Conservation (phyloP, 2,113 vertebrate species). For the Capra hircus region DNA sequence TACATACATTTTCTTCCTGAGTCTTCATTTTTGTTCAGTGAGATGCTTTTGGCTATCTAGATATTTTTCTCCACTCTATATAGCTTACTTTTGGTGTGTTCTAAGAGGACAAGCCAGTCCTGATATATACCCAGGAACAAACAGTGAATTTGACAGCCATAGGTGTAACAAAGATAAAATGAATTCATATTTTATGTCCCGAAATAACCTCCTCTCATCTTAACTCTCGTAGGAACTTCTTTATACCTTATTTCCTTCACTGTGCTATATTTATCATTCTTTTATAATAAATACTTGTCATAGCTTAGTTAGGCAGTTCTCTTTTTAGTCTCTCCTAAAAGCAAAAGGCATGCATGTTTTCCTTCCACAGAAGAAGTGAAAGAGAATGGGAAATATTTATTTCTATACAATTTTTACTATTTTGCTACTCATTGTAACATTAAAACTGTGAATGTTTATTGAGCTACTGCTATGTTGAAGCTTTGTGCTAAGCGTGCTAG, state of each 20-base stretch:
- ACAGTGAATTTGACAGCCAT: background rate
- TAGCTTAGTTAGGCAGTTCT: background rate
- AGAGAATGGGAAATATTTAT: background rate
- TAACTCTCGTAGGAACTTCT: background rate
- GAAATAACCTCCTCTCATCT: background rate
- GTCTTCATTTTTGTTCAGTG: background rate
- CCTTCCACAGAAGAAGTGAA: background rate
- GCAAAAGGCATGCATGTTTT: background rate
- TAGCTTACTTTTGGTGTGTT: background rate
- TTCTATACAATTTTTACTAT: background rate
- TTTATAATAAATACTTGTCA: slow-evolving; percentile 7
- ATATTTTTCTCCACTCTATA: background rate
- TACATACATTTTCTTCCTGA: background rate
- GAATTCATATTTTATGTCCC: background rate
- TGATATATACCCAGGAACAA: background rate
- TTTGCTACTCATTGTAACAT: background rate
- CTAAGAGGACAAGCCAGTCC: background rate
- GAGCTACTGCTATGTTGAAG: background rate
- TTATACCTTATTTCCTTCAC: background rate
- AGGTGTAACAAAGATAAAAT: background rate
- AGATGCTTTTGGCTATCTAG: background rate
- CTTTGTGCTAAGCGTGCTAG: background rate
- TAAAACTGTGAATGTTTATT: background rate
- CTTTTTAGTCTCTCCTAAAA: background rate
- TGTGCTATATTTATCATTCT: background rate